Evolutionary conservation across 1,140 invertebrate species (phyloP).

Genomic region (Drosophila truncata): DNA sequence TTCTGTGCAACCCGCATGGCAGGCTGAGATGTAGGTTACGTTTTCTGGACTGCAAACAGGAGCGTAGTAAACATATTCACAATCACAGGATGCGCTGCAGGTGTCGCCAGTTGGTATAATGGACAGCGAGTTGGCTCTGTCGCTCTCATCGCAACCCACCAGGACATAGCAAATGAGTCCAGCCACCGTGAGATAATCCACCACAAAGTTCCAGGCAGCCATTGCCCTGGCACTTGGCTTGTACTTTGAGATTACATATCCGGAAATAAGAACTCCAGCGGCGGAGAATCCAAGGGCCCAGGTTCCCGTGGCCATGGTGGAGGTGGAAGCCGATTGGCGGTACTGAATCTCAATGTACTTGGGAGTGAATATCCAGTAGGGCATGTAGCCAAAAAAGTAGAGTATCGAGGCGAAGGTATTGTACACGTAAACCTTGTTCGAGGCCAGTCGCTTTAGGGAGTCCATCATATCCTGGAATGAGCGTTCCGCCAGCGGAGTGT

Average conservation of each 20-base stretch:
- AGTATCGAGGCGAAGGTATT: slow-evolving; percentile 89
- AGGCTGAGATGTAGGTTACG: slow-evolving; percentile 89
- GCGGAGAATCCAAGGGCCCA: slow-evolving; percentile 90
- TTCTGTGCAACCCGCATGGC: slow-evolving; percentile 89
- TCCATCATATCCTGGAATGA: slow-evolving; percentile 60
- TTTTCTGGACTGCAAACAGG: slow-evolving; percentile 88
- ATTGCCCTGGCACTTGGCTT: slow-evolving; percentile 89
- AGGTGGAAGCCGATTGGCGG: slow-evolving; percentile 89
- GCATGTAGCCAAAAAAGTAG: slow-evolving; percentile 90
- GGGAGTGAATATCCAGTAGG: slow-evolving; percentile 91
- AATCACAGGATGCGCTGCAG: slow-evolving; percentile 88
- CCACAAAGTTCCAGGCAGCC: slow-evolving; percentile 90
- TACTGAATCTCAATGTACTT: slow-evolving; percentile 92
- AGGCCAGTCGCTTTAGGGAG: slow-evolving; percentile 79
- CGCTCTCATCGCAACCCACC: slow-evolving; percentile 88
- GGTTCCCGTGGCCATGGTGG: slow-evolving; percentile 89
- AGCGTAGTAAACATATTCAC: slow-evolving; percentile 89
- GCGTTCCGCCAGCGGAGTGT: slow-evolving; percentile 36
- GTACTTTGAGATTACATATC: slow-evolving; percentile 89
- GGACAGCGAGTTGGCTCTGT: slow-evolving; percentile 55
- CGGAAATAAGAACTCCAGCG: slow-evolving; percentile 89
- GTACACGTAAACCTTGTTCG: slow-evolving; percentile 88
- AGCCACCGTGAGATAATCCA: slow-evolving; percentile 88
- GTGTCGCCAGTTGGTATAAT: slow-evolving; percentile 43
- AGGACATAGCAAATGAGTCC: slow-evolving; percentile 89